These are phyloP conservation scores for Chrysopa pallens DNA, from an alignment of 1,140 invertebrate genomes.

Conservation along the genomic window DNA sequence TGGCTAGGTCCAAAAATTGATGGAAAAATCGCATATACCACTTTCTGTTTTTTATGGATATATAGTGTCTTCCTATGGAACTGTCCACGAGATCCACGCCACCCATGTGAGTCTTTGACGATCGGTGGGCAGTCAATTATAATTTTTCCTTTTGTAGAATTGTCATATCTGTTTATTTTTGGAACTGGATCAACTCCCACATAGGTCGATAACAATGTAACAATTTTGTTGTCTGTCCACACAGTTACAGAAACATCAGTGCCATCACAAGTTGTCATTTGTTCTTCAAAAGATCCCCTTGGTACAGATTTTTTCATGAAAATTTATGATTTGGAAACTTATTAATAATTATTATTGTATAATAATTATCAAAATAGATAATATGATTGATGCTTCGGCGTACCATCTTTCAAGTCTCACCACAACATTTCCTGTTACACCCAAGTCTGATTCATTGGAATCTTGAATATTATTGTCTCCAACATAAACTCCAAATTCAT, in stretches of 20 bases:
- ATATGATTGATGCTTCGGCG: slow-evolving; percentile 14
- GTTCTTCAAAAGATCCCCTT: slow-evolving; percentile 16
- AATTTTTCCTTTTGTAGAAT: slow-evolving; percentile 7
- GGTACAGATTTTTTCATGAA: slow-evolving; percentile 17
- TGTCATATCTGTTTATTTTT: slow-evolving; percentile 1
- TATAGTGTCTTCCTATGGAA: slow-evolving; percentile 17
- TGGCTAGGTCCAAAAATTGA: slow-evolving; percentile 11
- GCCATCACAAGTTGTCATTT: slow-evolving; percentile 11
- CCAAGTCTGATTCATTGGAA: slow-evolving; percentile 11
- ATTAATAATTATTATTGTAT: slow-evolving; percentile 14
- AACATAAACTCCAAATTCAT: not conserved
- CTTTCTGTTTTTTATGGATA: slow-evolving; percentile 16
- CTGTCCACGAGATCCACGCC: slow-evolving; percentile 21
- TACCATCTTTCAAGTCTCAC: slow-evolving; percentile 11
- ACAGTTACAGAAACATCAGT: slow-evolving; percentile 12
- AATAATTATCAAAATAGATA: slow-evolving; percentile 17
- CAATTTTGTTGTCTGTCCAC: slow-evolving; percentile 16
- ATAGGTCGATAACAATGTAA: slow-evolving; percentile 14
- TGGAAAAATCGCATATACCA: slow-evolving; percentile 13
- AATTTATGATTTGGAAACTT: slow-evolving; percentile 14
- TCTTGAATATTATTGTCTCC: not conserved
- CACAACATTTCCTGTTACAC: slow-evolving; percentile 13
- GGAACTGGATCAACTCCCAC: slow-evolving; percentile 5
- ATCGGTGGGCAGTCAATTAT: slow-evolving; percentile 11
- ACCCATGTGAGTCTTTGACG: slow-evolving; percentile 20